These are phyloP conservation scores for Tipula helvola DNA, from an alignment of 2,888 invertebrate genomes.

Conservation along the genomic window DNA sequence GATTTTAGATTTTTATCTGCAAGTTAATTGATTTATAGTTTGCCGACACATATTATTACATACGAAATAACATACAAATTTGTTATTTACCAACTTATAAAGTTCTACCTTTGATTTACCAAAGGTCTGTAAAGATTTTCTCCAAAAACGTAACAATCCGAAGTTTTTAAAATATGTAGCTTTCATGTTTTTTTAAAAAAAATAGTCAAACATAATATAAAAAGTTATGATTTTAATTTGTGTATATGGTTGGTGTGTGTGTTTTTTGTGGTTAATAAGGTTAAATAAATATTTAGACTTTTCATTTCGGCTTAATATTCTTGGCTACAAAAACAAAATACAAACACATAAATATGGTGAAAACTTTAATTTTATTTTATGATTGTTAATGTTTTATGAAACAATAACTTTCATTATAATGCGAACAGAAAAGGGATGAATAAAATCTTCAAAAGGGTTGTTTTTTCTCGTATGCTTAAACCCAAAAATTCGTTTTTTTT, in stretches of 20 bases:
- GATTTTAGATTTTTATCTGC: not conserved
- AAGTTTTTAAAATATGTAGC: not conserved
- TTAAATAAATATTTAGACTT: not conserved
- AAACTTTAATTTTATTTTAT: not conserved
- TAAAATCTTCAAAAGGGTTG: not conserved
- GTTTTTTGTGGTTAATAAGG: not conserved
- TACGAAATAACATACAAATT: not conserved
- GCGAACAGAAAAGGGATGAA: not conserved
- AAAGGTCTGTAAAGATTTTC: not conserved
- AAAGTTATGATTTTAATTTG: not conserved
- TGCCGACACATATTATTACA: too few species aligned
- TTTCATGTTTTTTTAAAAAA: not conserved
- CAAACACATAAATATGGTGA: not conserved
- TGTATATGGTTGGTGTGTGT: not conserved
- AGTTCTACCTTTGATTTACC: not conserved
- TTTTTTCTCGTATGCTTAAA: not conserved
- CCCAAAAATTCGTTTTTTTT: not conserved
- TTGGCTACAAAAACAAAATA: not conserved
- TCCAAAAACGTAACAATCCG: not conserved
- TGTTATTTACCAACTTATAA: not conserved
- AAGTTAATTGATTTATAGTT: not conserved
- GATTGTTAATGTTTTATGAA: not conserved
- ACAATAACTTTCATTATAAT: not conserved
- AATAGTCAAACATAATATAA: not conserved
- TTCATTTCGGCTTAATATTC: not conserved